These are phyloP conservation scores for Vollenhovia emeryi DNA, from an alignment of 1,140 invertebrate genomes.

Conservation along the genomic window DNA sequence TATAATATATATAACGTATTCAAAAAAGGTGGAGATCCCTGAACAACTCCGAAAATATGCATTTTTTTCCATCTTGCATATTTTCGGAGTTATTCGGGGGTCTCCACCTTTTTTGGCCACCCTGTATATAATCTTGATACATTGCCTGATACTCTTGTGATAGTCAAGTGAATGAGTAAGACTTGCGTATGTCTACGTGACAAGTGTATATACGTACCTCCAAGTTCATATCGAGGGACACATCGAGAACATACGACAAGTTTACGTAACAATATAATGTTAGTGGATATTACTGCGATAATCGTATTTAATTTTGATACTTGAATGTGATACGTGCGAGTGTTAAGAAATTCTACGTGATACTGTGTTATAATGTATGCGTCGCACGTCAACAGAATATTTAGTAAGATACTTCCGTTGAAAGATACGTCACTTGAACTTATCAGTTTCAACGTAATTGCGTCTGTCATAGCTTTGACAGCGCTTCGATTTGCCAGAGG, in stretches of 20 bases:
- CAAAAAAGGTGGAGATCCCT: too few species aligned
- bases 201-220: background rate
- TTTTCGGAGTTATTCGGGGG: too few species aligned
- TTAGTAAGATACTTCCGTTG: background rate
- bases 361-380: background rate
- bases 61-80: too few species aligned
- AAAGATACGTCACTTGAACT: background rate
- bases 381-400: background rate
- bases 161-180: background rate
- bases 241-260: background rate
- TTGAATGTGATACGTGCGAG: background rate
- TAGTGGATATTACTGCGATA: background rate
- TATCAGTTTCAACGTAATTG: background rate
- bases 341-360: background rate
- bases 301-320: constrained; percentile 26
- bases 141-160: background rate
- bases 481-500: background rate
- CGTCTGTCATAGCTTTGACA: background rate
- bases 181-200: background rate
- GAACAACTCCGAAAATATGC: too few species aligned
- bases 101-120: too few species aligned
- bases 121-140: background rate
- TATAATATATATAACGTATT: too few species aligned
- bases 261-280: background rate
- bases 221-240: background rate